Base-by-base conservation (phyloP, 2,797 vertebrate genomes). In the Microctenopoma steveboyesi region DNA sequence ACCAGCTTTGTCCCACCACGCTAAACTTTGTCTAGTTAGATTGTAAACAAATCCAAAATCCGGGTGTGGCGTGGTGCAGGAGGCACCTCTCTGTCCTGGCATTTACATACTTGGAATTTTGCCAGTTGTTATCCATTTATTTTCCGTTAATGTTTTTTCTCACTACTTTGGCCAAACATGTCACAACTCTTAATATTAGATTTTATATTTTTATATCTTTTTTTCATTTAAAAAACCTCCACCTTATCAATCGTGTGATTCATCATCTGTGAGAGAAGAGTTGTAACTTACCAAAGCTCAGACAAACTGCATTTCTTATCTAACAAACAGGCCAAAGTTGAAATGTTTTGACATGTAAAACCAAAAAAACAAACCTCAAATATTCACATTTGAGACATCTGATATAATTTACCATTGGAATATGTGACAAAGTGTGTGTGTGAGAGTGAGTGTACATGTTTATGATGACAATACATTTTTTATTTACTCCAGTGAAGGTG, bases 401-500 rank as follows among this genome's bases (percentile, higher is more conserved):
- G 33, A 30, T 30, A 30, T 30, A 8, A 2, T 2, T 8, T 35
- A 35, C 33, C 33, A 35, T 35, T 8, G 1, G 11, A 40, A 40
- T 14, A 10, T 39, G 5, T 1, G 2, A 22, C 10, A 5, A 14
- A 16, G 2, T 18, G 12, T 43, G 12, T 46, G 51, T 35, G n/a
- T 35, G 9, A 2, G 45, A 3, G n/a, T n/a, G 45, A 46, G 16
- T 35, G 25, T 30, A 0, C 39, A 4, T 37, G 4, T 69, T 42
- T 56, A 4, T 47, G 27, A 35, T 69, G 10, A 3, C 37, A 4
- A 68, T 49, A 18, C 18, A 35, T 5, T 13, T 52, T 74, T 52
- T 85, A 22, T 88, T 73, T 79, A 46, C 82, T 72, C 11, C 78
- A 95, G 94, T 95, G 64, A 95, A 95, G 70, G 86, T 91, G 63